A percentile compares a stretch with the other conserved stretches of the same genome.
Evolutionary conservation across 2,113 vertebrate species (phyloP).

Genomic region (Catagonus wagneri): DNA sequence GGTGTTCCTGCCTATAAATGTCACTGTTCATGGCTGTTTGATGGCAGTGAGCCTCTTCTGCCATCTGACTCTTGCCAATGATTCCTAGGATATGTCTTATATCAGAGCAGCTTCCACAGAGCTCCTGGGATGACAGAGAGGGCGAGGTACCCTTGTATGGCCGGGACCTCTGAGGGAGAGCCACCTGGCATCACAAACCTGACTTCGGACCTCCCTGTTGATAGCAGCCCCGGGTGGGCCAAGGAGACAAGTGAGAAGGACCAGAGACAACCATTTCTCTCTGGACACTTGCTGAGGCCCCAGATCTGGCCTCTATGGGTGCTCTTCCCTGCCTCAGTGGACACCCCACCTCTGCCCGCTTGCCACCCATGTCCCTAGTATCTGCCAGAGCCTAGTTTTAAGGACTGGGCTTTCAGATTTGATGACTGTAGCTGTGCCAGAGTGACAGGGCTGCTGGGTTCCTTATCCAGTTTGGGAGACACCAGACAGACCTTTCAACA

Average conservation of each 20-base stretch:
- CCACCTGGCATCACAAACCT: not conserved
- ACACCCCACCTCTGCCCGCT: not conserved
- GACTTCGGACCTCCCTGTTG: not conserved
- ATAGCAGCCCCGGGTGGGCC: not conserved
- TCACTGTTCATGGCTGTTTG: not conserved
- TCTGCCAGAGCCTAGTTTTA: not conserved
- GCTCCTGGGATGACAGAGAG: not conserved
- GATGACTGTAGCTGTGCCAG: not conserved
- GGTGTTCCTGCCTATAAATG: not conserved
- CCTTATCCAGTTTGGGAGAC: not conserved
- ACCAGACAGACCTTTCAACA: not conserved
- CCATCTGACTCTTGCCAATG: slow-evolving; percentile 43
- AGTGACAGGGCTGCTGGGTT: not conserved
- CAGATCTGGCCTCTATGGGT: not conserved
- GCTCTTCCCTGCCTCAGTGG: not conserved
- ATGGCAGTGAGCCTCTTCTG: not conserved
- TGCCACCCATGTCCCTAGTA: not conserved
- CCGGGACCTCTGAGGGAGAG: not conserved
- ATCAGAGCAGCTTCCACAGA: not conserved
- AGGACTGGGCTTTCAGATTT: not conserved
- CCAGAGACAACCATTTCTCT: not conserved
- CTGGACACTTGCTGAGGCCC: not conserved
- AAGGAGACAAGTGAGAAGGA: not conserved
- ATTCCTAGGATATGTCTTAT: not conserved
- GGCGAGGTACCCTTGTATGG: not conserved